Evolutionary conservation across 2,797 vertebrate genomes (phyloP).

Genomic region (Sandelia bainsii): DNA sequence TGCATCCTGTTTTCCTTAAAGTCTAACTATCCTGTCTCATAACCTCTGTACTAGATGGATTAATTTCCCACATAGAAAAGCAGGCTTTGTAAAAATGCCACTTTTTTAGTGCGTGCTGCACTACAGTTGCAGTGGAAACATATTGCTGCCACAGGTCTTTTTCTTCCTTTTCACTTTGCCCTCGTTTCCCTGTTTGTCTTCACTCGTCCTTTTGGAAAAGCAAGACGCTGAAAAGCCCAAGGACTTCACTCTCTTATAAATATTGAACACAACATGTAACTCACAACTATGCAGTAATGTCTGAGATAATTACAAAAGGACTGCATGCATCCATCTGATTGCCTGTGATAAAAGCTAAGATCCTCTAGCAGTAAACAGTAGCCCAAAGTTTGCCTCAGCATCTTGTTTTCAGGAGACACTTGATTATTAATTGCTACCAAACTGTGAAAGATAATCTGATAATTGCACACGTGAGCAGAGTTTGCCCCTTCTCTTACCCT

Average conservation of each 20-base stretch:
- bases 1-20: slow-evolving; percentile 71
- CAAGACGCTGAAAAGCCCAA: slow-evolving; percentile 26
- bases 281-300: neutral
- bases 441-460: slow-evolving; percentile 1
- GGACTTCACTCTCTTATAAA: slow-evolving; percentile 19
- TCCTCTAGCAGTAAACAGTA: neutral
- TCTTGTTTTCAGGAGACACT: slow-evolving; percentile 9
- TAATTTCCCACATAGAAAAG: slow-evolving; percentile 47
- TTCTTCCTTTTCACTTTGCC: slow-evolving; percentile 66
- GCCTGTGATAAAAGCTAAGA: slow-evolving; percentile 14
- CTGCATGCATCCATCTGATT: neutral
- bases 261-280: slow-evolving; percentile 34
- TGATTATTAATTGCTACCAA: slow-evolving; percentile 5
- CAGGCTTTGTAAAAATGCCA: slow-evolving; percentile 18
- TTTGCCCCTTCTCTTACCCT: neutral
- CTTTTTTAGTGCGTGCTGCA: slow-evolving; percentile 39
- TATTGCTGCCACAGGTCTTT: slow-evolving; percentile 56
- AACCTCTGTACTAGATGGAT: slow-evolving; percentile 62
- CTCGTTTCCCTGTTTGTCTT: slow-evolving; percentile 63
- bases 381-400: neutral
- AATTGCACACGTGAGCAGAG: neutral
- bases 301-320: slow-evolving; percentile 28
- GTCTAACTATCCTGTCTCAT: slow-evolving; percentile 60
- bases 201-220: slow-evolving; percentile 36
- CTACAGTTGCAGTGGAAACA: slow-evolving; percentile 57